phyloP scores from a whole-genome alignment of 2,113 vertebrate species.

The Phalacrocorax brasilianus region DNA sequence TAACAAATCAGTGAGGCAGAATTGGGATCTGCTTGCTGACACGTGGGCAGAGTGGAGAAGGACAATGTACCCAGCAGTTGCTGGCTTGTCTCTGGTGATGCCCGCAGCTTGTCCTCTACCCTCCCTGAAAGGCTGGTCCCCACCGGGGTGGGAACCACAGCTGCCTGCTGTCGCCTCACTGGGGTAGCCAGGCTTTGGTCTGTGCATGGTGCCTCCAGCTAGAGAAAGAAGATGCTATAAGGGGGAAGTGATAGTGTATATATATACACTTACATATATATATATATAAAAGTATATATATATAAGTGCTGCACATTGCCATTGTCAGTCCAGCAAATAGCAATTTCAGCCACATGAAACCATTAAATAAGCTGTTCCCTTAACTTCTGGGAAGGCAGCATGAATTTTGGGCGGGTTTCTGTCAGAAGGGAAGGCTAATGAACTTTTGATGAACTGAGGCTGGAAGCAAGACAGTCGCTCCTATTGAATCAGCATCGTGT shows the following conservation, averaged over 20 bases:
- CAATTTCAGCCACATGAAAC: not conserved
- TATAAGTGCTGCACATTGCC: not conserved
- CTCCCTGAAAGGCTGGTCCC: not conserved
- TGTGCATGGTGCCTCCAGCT: not conserved
- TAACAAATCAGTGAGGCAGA: not conserved
- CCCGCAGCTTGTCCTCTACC: not conserved
- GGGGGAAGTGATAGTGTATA: not conserved
- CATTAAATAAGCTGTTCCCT: not conserved
- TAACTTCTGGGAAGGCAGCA: constrained; percentile 10
- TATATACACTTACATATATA: no score
- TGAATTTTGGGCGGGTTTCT: not conserved
- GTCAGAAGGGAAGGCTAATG: constrained; percentile 30
- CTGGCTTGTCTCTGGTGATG: not conserved
- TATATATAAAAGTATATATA: no score
- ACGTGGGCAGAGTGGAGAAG: not conserved
- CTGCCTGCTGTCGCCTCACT: not conserved
- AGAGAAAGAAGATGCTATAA: not conserved
- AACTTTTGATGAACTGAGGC: constrained; percentile 48
- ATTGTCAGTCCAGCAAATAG: not conserved
- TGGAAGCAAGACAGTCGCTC: constrained; percentile 43
- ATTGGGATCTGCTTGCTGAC: not conserved
- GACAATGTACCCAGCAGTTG: not conserved
- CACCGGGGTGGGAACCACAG: rapidly evolving
- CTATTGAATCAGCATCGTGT: constrained; percentile 42
- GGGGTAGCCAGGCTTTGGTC: not conserved